Percentiles rank a stretch among this genome's conserved stretches.
phyloP scores from a whole-genome alignment of 2,113 vertebrate genomes.

The Chascanopsetta lugubris region DNA sequence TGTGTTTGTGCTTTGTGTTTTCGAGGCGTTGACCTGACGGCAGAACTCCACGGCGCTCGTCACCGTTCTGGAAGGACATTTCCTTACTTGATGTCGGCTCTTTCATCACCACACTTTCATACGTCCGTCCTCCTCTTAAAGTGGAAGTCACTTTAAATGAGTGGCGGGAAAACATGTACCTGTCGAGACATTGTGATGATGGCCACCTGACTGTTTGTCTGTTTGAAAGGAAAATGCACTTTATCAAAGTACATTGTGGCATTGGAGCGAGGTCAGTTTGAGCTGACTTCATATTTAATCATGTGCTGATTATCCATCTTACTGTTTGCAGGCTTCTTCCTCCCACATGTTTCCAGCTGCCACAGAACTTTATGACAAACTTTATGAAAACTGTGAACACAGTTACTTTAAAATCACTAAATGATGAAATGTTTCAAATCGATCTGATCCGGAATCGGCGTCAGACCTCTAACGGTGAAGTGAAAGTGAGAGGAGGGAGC shows the following conservation, averaged over 20 bases:
- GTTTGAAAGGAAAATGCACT: constrained; percentile 9
- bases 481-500: no score
- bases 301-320: constrained; percentile 3
- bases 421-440: no score
- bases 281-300: constrained; percentile 2
- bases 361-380: no score
- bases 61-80: background rate
- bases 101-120: constrained; percentile 14
- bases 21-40: constrained; percentile 4
- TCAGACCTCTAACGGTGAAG: no score
- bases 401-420: no score
- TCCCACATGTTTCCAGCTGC: constrained; percentile 16
- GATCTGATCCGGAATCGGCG: no score
- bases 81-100: background rate
- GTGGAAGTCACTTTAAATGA: constrained; percentile 5
- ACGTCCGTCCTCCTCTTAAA: constrained; percentile 2
- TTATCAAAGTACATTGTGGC: background rate
- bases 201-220: background rate
- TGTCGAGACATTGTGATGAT: background rate
- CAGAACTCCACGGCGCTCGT: background rate
- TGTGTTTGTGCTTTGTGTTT: background rate
- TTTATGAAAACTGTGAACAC: no score
- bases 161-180: background rate
- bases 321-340: background rate
- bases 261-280: background rate